Percentiles rank a stretch among this genome's conserved stretches.
Conservation (phyloP, 2,888 invertebrate genomes). For the Argyra leucocephala region DNA sequence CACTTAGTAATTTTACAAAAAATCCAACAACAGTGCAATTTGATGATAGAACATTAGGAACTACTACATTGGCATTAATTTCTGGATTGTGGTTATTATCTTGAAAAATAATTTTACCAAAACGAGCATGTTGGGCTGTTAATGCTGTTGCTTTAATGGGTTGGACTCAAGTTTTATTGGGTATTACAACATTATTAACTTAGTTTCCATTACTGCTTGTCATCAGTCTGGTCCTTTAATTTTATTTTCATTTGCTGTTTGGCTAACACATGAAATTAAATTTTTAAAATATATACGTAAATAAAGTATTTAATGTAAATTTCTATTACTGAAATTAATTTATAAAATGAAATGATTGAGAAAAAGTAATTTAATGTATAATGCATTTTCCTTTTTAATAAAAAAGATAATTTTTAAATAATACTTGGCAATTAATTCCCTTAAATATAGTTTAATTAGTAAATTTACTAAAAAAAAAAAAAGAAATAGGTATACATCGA, state of each 20-base stretch:
- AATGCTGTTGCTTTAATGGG: slow-evolving; percentile 64
- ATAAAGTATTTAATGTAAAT: no score
- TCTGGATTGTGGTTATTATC: slow-evolving; percentile 62
- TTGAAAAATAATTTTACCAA: slow-evolving; percentile 55
- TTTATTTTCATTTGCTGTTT: slow-evolving; percentile 75
- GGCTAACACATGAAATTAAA: slow-evolving; percentile 88
- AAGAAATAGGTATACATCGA: no score
- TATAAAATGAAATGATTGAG: no score
- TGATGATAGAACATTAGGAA: slow-evolving; percentile 83
- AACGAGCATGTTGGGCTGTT: slow-evolving; percentile 59
- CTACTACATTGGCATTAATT: slow-evolving; percentile 64
- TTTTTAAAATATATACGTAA: slow-evolving; percentile 63
- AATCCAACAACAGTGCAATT: slow-evolving; percentile 97
- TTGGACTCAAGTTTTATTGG: slow-evolving; percentile 70
- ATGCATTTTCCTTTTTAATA: no score
- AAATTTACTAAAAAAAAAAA: no score
- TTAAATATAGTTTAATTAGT: no score
- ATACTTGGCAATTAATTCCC: no score
- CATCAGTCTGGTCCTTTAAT: slow-evolving; percentile 92
- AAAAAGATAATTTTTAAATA: no score
- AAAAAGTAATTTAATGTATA: no score
- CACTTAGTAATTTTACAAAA: slow-evolving; percentile 79
- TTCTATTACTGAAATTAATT: no score
- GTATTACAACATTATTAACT: slow-evolving; percentile 71
- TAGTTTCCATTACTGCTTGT: slow-evolving; percentile 73